Percentiles rank a stretch among this genome's conserved stretches.
Conservation (phyloP, 2,888 invertebrate genomes). For the Spilarctia lutea region DNA sequence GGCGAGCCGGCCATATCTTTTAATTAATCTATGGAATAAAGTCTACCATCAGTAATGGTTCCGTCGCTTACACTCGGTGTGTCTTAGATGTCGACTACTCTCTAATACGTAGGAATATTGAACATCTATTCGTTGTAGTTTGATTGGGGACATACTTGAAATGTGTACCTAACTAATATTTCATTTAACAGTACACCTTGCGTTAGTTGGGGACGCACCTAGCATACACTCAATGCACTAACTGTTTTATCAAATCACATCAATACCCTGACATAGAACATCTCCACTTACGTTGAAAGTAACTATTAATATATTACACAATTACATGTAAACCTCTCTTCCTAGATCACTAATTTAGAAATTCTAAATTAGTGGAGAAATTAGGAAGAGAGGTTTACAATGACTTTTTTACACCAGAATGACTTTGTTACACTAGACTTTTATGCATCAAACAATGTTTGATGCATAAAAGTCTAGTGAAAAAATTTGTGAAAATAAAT, state of each 20-base stretch:
- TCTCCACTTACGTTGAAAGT: too few relatives aligned
- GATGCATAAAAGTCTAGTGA: too few relatives aligned
- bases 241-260: too few relatives aligned
- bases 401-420: too few relatives aligned
- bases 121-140: background rate
- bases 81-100: slow-evolving; percentile 61
- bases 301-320: too few relatives aligned
- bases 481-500: too few relatives aligned
- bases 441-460: too few relatives aligned
- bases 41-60: slow-evolving; percentile 76
- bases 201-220: background rate
- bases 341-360: background rate
- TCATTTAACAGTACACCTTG: background rate
- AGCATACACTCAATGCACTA: background rate
- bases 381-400: too few relatives aligned
- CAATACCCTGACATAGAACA: background rate
- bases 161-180: background rate
- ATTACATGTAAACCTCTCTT: background rate
- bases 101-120: slow-evolving; percentile 20
- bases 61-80: slow-evolving; percentile 65
- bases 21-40: slow-evolving; percentile 84
- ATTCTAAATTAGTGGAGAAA: too few relatives aligned
- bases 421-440: too few relatives aligned
- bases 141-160: background rate
- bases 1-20: slow-evolving; percentile 76